These are phyloP conservation scores for Muricea muricata DNA, from an alignment of 92 coral and sea anemone genomes.

Conservation along the genomic window DNA sequence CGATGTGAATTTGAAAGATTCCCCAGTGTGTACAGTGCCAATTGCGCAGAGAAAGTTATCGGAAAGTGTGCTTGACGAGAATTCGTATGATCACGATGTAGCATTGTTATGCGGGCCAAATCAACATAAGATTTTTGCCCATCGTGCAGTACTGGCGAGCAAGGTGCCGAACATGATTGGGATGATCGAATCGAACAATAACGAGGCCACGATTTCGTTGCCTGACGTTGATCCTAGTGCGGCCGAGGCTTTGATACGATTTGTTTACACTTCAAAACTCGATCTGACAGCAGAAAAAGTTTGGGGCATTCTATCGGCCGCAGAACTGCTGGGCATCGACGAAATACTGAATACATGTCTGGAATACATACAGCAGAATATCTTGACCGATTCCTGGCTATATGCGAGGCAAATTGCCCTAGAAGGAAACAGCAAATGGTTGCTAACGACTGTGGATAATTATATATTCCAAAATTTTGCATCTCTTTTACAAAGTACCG, in stretches of 20 bases:
- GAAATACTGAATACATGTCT: slow-evolving; percentile 73
- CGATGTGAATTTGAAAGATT: not conserved
- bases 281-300: slow-evolving; percentile 69
- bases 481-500: slow-evolving; percentile 78
- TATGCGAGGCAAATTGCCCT: slow-evolving; percentile 73
- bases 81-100: slow-evolving; percentile 69
- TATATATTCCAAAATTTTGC: slow-evolving; percentile 75
- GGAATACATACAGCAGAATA: slow-evolving; percentile 69
- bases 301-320: slow-evolving; percentile 71
- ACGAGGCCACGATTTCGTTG: slow-evolving; percentile 60
- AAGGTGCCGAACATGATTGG: slow-evolving; percentile 76
- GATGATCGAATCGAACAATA: slow-evolving; percentile 59
- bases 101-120: slow-evolving; percentile 72
- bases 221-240: slow-evolving; percentile 83
- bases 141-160: slow-evolving; percentile 80
- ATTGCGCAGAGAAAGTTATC: not conserved
- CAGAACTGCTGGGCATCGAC: slow-evolving; percentile 72
- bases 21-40: not conserved
- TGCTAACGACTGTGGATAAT: slow-evolving; percentile 78
- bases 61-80: slow-evolving; percentile 41
- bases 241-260: slow-evolving; percentile 85
- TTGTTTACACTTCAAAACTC: slow-evolving; percentile 76
- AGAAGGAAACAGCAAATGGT: slow-evolving; percentile 57
- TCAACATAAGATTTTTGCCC: slow-evolving; percentile 68
- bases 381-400: slow-evolving; percentile 81